phyloP scores from a whole-genome alignment of 2,113 vertebrate genomes.

The Rissa tridactyla region DNA sequence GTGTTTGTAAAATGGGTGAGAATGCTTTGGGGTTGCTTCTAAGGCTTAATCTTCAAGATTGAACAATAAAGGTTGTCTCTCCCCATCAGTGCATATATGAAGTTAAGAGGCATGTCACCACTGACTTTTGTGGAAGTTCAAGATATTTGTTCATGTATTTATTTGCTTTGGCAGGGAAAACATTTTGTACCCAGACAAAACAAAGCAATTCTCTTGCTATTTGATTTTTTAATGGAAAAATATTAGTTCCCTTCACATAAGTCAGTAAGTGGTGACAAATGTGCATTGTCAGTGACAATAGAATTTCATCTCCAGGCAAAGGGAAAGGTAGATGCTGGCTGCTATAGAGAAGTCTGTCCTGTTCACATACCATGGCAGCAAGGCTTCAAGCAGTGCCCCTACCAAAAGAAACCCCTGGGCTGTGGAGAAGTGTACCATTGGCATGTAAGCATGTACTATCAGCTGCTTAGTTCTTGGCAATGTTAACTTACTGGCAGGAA shows the following conservation, averaged over 20 bases:
- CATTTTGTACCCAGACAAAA: background rate
- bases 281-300: background rate
- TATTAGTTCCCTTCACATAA: background rate
- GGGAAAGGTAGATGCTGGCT: background rate
- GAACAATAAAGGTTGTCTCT: background rate
- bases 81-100: background rate
- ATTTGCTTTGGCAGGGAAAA: background rate
- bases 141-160: background rate
- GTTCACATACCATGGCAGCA: background rate
- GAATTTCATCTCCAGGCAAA: background rate
- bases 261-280: background rate
- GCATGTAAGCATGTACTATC: background rate
- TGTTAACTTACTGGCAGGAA: background rate
- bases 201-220: background rate
- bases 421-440: background rate
- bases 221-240: background rate
- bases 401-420: background rate
- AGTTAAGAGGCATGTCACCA: background rate
- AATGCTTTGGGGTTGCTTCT: background rate
- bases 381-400: background rate
- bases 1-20: background rate
- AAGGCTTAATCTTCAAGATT: background rate
- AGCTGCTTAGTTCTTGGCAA: background rate
- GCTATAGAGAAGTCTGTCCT: background rate
- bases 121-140: background rate